Evolutionary conservation across 2,888 invertebrate species (phyloP).

Genomic region (Chrysina gloriosa): DNA sequence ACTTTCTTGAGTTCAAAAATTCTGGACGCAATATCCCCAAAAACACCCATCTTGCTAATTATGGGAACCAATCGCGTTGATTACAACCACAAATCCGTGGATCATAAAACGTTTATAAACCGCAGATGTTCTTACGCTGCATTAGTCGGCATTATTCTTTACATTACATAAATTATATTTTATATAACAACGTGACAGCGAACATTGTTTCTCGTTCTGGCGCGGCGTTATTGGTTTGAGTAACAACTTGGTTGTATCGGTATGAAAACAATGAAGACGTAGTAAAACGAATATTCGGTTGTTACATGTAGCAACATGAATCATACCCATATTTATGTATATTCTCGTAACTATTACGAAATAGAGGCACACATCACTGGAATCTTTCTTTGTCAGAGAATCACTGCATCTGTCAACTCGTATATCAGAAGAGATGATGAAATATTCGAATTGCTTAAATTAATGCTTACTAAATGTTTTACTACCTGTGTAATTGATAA

Average conservation of each 20-base stretch:
- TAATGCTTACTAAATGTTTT: no score
- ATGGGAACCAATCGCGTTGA: background rate
- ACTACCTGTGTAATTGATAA: no score
- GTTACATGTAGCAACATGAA: slow-evolving; percentile 2
- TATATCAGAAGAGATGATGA: no score
- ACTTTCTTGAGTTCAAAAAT: no score
- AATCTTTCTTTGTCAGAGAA: no score
- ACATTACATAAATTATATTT: slow-evolving; percentile 26
- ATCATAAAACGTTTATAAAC: background rate
- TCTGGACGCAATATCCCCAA: no score
- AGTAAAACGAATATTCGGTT: slow-evolving; percentile 1
- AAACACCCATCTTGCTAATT: no score
- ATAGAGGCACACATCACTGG: no score
- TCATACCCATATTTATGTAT: background rate
- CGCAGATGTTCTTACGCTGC: background rate
- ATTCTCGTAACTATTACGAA: no score
- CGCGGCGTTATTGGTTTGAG: background rate
- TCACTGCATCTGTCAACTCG: no score
- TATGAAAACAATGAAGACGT: slow-evolving; percentile 16
- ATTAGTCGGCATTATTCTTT: background rate
- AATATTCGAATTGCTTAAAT: no score
- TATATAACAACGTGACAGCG: background rate
- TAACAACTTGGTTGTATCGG: background rate
- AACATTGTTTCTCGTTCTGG: slow-evolving; percentile 1
- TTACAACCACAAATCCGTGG: background rate